Percentiles rank a stretch among this genome's conserved stretches.
Evolutionary conservation across 1,140 invertebrate species (phyloP).

Genomic region (Nasonia vitripennis): DNA sequence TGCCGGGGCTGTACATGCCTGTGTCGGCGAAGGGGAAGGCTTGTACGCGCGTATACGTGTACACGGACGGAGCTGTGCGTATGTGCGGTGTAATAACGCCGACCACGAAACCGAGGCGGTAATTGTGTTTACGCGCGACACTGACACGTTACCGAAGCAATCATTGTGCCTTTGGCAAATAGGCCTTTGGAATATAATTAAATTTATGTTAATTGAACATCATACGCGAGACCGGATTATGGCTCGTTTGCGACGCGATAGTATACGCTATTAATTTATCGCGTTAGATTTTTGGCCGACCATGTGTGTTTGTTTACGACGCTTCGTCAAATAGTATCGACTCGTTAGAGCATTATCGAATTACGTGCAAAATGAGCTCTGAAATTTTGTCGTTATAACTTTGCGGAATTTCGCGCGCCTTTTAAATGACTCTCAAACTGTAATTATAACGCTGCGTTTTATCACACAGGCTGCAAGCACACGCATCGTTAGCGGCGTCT

Average conservation of each 20-base stretch:
- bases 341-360: no score
- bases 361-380: not conserved
- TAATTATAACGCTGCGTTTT: not conserved
- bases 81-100: not conserved
- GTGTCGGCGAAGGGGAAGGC: not conserved
- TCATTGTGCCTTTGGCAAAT: slow-evolving; percentile 19
- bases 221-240: no score
- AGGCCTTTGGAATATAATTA: slow-evolving; percentile 18
- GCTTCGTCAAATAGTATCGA: no score
- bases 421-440: no score
- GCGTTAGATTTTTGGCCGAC: not conserved
- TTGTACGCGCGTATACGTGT: not conserved
- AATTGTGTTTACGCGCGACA: slow-evolving; percentile 17
- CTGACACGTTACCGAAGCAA: slow-evolving; percentile 17
- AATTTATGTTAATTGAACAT: slow-evolving; percentile 41
- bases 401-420: not conserved
- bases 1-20: not conserved
- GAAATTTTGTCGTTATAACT: not conserved
- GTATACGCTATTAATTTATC: not conserved
- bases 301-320: no score
- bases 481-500: slow-evolving; percentile 85
- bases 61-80: not conserved
- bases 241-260: not conserved
- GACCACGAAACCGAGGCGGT: slow-evolving; percentile 5
- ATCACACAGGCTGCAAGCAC: slow-evolving; percentile 80